These are phyloP conservation scores for Heliconius erato DNA, from an alignment of 2,888 invertebrate genomes.

Conservation along the genomic window DNA sequence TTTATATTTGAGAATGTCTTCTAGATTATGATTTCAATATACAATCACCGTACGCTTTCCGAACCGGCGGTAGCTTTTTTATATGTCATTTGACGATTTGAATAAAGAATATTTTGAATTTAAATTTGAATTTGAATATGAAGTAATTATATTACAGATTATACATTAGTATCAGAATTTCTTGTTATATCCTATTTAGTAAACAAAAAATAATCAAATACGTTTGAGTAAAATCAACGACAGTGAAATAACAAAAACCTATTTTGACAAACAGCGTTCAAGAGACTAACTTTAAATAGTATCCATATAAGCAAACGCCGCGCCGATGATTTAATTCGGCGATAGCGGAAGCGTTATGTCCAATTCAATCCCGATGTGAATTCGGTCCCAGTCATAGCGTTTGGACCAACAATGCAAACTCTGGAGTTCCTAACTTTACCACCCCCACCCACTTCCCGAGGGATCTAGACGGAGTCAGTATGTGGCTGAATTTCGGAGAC, in stretches of 20 bases:
- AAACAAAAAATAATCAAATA: background rate
- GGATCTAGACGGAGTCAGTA: conserved; percentile 62
- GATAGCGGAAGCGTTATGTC: conserved; percentile 67
- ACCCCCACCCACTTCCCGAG: conserved; percentile 59
- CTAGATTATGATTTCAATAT: background rate
- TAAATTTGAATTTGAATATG: too few species aligned
- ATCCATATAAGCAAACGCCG: conserved; percentile 54
- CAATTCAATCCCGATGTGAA: conserved; percentile 75
- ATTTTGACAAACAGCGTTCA: background rate
- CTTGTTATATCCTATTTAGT: background rate
- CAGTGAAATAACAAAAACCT: background rate
- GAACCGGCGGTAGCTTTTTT: too few species aligned
- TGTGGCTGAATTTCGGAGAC: conserved; percentile 70
- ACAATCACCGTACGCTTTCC: too few species aligned
- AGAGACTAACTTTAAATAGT: conserved; percentile 44
- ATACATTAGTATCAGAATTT: background rate
- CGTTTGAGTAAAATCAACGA: background rate
- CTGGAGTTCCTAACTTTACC: conserved; percentile 77
- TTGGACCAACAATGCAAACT: conserved; percentile 74
- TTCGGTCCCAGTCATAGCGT: conserved; percentile 66
- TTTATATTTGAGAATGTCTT: background rate
- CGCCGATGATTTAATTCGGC: conserved; percentile 66
- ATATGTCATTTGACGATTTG: too few species aligned
- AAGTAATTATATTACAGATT: too few species aligned
- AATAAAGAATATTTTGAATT: too few species aligned